Base-by-base conservation (phyloP, 2,797 vertebrate species). In the Limosa lapponica region DNA sequence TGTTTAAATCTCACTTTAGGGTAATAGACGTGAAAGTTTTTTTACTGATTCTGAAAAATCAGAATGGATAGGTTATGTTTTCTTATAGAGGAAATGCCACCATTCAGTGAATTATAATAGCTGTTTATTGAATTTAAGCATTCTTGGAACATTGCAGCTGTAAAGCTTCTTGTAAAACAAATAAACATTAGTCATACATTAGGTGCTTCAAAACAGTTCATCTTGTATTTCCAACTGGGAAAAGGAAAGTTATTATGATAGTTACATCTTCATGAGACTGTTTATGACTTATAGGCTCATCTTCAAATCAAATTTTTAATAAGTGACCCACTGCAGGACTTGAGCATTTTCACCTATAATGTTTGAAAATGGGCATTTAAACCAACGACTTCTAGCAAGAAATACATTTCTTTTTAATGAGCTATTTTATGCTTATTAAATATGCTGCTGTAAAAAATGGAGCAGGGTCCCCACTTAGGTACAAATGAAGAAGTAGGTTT, bases 101-200 rank as follows among this genome's bases (percentile, higher is more conserved):
- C 88, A 80, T 97, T 84, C 89, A 61, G 87, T 96, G 80, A 96
- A 43, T 94, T 95, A 93, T 93, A 96, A 97, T 94, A 66, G 67
- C 82, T 91, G 58, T 90, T 97, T 96, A 93, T 91, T 96, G 94
- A 93, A 96, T 95, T 95, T 95, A 97, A 96, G 83, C 66, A 69
- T 96, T 97, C 67, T 87, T 91, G 88, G 93, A 97, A 92, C 71
- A 85, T 18, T 83, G 89, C 67, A 93, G 72, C 91, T 93, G 64
- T 97, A 95, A 95, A 95, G 58, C 91, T 95, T 90, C 85, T 73
- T 95, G 87, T 95, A 96, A 89, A 93, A 95, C 93, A 97, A 94
- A 95, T 93, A 93, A 66, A 78, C 95, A 83, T 94, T 94, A 77
- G 85, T 96, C 94, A 95, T 96, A 96, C 49, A 91, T 95, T 96